Conservation (phyloP, 2,797 vertebrate genomes). For the Petrocephalus schoutedeni region DNA sequence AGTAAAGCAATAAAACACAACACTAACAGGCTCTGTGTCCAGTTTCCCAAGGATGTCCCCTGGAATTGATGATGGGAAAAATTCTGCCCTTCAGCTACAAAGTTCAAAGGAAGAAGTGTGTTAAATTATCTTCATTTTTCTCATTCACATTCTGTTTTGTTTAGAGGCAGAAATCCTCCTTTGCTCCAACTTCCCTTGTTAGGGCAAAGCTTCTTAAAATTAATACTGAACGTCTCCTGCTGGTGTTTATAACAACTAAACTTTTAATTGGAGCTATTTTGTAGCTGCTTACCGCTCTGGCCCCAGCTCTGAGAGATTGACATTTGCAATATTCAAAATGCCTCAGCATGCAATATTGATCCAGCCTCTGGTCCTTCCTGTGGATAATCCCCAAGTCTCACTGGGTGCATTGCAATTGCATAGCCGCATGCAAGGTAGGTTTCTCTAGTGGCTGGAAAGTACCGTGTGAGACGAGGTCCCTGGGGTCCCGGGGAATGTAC, state of each 20-base stretch:
- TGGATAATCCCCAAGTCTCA: background rate
- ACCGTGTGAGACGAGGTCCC: background rate
- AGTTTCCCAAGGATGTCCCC: background rate
- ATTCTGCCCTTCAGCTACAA: background rate
- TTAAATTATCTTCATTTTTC: background rate
- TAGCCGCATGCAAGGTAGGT: background rate
- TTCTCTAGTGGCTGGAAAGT: background rate
- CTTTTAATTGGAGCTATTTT: conserved; percentile 46
- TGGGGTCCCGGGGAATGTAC: background rate
- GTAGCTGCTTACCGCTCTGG: conserved; percentile 37
- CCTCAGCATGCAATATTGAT: conserved; percentile 38
- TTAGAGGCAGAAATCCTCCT: background rate
- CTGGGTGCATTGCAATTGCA: background rate
- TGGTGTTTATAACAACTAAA: conserved; percentile 44
- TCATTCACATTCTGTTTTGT: conserved; percentile 12
- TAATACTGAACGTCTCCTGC: conserved; percentile 33
- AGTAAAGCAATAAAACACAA: background rate
- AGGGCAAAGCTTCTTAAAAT: conserved; percentile 24
- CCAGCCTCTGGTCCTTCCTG: background rate
- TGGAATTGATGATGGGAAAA: conserved; percentile 1
- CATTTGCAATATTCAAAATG: conserved; percentile 42
- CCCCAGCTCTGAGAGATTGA: conserved; percentile 38
- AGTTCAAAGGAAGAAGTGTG: background rate
- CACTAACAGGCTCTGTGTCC: background rate
- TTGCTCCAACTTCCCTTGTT: conserved; percentile 2